Conservation (phyloP, 2,113 vertebrate species). For the Sinocyclocheilus anshuiensis region DNA sequence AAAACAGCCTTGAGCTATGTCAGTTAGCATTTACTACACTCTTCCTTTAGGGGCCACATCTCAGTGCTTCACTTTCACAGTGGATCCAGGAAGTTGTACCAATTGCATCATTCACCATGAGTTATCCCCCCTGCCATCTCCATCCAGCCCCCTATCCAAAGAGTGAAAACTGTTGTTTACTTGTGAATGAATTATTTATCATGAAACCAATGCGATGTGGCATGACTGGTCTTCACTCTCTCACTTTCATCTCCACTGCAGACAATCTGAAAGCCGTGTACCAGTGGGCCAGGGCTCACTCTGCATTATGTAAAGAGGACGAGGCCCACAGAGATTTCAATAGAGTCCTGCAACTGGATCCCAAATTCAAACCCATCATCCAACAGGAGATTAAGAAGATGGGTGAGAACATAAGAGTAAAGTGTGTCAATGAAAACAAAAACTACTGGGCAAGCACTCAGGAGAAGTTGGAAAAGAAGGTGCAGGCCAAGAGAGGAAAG, state of each 20-base stretch:
- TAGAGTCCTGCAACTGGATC: slow-evolving; percentile 73
- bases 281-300: slow-evolving; percentile 79
- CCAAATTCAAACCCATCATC: slow-evolving; percentile 62
- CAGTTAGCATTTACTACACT: not conserved
- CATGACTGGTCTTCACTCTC: slow-evolving; percentile 49
- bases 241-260: slow-evolving; percentile 53
- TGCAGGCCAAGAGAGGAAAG: no score
- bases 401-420: no score
- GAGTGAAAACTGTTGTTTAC: slow-evolving; percentile 62
- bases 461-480: no score
- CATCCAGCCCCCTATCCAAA: slow-evolving; percentile 59
- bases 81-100: slow-evolving; percentile 6
- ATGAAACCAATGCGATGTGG: slow-evolving; percentile 55
- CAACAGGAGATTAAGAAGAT: no score
- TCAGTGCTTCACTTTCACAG: slow-evolving; percentile 2
- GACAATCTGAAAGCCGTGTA: slow-evolving; percentile 83
- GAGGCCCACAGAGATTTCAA: slow-evolving; percentile 74
- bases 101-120: slow-evolving; percentile 44
- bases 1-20: slow-evolving; percentile 16
- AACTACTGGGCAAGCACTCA: no score
- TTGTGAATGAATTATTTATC: slow-evolving; percentile 70
- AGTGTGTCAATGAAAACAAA: no score
- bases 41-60: not conserved
- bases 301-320: slow-evolving; percentile 76
- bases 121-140: slow-evolving; percentile 53